Percentiles rank a stretch among this genome's conserved stretches.
These are phyloP conservation scores for Pseudochirops cupreus DNA, from an alignment of 2,797 vertebrate species.

Conservation along the genomic window DNA sequence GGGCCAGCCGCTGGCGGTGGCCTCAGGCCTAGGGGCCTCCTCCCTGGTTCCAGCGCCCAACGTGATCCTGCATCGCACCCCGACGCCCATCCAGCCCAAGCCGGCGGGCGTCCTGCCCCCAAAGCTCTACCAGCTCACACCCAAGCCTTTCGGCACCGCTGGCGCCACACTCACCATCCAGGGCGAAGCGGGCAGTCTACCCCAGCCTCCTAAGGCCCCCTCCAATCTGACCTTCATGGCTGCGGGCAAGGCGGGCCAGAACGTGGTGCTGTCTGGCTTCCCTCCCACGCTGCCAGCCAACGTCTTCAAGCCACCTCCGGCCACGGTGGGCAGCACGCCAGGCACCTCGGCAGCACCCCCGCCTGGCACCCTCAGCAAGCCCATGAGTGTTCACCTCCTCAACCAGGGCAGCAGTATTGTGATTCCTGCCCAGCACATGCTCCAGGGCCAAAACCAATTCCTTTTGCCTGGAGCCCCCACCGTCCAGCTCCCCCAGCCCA, in stretches of 20 bases:
- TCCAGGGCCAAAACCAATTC: constrained; percentile 96
- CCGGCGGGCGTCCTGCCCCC: constrained; percentile 88
- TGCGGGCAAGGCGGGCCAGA: constrained; percentile 91
- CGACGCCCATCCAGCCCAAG: constrained; percentile 98
- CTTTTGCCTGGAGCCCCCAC: constrained; percentile 87
- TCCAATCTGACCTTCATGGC: constrained; percentile 96
- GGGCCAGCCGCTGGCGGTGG: constrained; percentile 83
- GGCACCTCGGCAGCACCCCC: constrained; percentile 54
- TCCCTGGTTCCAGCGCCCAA: constrained; percentile 90
- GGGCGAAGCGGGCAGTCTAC: constrained; percentile 84
- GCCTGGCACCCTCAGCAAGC: constrained; percentile 86
- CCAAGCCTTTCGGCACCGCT: constrained; percentile 84
- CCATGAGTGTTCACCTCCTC: constrained; percentile 94
- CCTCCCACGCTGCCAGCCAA: constrained; percentile 82
- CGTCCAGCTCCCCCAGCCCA: constrained; percentile 84
- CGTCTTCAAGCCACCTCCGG: constrained; percentile 92
- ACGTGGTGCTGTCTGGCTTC: constrained; percentile 92
- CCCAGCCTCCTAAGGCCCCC: constrained; percentile 88
- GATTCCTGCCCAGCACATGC: constrained; percentile 90
- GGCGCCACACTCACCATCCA: constrained; percentile 84
- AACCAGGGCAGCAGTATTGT: constrained; percentile 97
- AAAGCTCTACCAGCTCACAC: constrained; percentile 88
- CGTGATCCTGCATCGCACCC: constrained; percentile 96
- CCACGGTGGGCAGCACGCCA: constrained; percentile 21
- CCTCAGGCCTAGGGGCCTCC: constrained; percentile 79